Evolutionary conservation across 2,113 vertebrate species (phyloP).

Genomic region (Salvelinus fontinalis): DNA sequence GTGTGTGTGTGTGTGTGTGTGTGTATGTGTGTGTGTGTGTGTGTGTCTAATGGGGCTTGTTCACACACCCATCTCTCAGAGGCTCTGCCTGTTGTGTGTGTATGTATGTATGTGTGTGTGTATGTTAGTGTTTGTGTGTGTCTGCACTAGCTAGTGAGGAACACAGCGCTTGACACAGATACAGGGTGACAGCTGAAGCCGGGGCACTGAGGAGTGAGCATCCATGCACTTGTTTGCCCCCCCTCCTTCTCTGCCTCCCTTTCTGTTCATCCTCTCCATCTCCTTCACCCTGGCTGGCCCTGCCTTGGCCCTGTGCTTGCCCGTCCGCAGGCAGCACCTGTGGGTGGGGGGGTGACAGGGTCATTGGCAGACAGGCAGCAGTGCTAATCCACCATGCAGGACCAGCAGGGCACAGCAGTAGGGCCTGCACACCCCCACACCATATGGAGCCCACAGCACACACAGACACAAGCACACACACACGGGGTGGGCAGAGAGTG

Average conservation of each 20-base stretch:
- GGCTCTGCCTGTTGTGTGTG: conserved; percentile 31
- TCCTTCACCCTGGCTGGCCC: conserved; percentile 18
- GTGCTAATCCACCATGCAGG: conserved; percentile 43
- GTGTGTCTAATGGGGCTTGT: conserved; percentile 37
- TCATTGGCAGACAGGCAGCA: conserved; percentile 40
- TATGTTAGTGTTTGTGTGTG: background rate
- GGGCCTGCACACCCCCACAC: background rate
- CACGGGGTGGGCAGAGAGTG: background rate
- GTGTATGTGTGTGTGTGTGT: no score
- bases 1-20: conserved; percentile 10
- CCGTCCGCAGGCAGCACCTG: conserved; percentile 58
- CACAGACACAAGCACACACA: background rate
- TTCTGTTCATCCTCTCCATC: conserved; percentile 30
- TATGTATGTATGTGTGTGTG: background rate
- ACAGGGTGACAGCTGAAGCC: conserved; percentile 50
- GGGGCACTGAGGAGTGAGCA: conserved; percentile 65
- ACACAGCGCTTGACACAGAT: conserved; percentile 61
- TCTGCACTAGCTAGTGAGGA: conserved; percentile 17
- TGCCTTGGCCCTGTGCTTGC: conserved; percentile 38
- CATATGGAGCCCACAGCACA: background rate
- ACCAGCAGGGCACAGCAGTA: conserved; percentile 46
- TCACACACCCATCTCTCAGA: conserved; percentile 51
- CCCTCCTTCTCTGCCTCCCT: conserved; percentile 42
- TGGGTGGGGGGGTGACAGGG: conserved; percentile 32
- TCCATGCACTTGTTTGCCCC: conserved; percentile 68